Conservation (phyloP, 1,140 invertebrate genomes). For the Nasonia longicornis region DNA sequence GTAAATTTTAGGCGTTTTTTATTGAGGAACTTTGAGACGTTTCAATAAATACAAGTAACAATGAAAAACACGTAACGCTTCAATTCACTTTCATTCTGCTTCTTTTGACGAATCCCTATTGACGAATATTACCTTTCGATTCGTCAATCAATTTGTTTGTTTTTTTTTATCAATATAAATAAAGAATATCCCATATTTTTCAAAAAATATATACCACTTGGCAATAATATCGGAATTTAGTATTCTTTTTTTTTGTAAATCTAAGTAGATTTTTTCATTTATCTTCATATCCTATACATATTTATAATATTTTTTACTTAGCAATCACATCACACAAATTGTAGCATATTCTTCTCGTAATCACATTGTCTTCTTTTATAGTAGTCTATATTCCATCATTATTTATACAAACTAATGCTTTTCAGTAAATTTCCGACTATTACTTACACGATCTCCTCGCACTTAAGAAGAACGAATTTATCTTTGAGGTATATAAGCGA, state of each 20-base stretch:
- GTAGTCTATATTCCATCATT: background rate
- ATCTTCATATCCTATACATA: slow-evolving; percentile 28
- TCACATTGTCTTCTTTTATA: background rate
- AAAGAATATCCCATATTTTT: slow-evolving; percentile 45
- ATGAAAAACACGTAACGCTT: slow-evolving; percentile 41
- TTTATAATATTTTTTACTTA: slow-evolving; percentile 24
- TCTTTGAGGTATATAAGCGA: slow-evolving; percentile 34
- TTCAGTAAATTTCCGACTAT: background rate
- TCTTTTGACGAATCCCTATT: slow-evolving; percentile 2
- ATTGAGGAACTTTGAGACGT: slow-evolving; percentile 43
- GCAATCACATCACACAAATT: slow-evolving; percentile 25
- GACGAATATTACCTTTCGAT: slow-evolving; percentile 1
- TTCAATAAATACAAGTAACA: slow-evolving; percentile 44
- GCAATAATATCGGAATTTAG: background rate
- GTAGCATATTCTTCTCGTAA: background rate
- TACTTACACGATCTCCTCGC: background rate
- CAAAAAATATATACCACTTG: slow-evolving; percentile 62
- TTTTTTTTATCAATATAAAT: slow-evolving; percentile 24
- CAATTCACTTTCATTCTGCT: slow-evolving; percentile 32
- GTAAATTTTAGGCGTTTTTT: slow-evolving; percentile 46
- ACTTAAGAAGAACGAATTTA: slow-evolving; percentile 23
- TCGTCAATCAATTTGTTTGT: slow-evolving; percentile 1
- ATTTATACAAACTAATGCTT: slow-evolving; percentile 16
- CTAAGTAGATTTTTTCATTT: slow-evolving; percentile 24
- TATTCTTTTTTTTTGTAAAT: slow-evolving; percentile 11